Percentiles rank a stretch among this genome's conserved stretches.
These are phyloP conservation scores for Euura lappo DNA, from an alignment of 1,140 invertebrate genomes.

Conservation along the genomic window DNA sequence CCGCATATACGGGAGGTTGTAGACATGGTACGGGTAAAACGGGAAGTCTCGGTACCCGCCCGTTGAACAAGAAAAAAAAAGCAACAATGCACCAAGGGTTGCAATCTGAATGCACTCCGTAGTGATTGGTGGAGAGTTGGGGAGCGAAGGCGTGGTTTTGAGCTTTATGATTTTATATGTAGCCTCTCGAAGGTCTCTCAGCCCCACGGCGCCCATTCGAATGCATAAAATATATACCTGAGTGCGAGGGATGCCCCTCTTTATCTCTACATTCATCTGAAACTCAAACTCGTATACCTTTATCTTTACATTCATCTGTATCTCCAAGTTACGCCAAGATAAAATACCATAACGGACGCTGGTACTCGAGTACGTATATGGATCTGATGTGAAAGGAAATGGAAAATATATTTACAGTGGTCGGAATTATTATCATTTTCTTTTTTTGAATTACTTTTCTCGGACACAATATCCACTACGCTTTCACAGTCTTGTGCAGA, in stretches of 20 bases:
- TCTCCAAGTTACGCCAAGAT: background rate
- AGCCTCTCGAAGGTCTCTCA: constrained; percentile 40
- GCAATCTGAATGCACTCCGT: constrained; percentile 56
- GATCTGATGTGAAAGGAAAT: too few relatives aligned
- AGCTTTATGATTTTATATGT: constrained; percentile 59
- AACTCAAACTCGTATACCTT: background rate
- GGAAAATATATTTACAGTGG: too few relatives aligned
- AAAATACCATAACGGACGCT: background rate
- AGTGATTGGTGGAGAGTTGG: constrained; percentile 48
- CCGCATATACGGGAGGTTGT: constrained; percentile 31
- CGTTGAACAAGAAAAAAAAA: constrained; percentile 38
- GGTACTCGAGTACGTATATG: background rate
- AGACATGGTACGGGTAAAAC: too few relatives aligned
- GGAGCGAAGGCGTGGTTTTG: constrained; percentile 56
- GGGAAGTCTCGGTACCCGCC: constrained; percentile 41
- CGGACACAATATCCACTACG: too few relatives aligned
- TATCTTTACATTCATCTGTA: background rate
- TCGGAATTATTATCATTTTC: too few relatives aligned
- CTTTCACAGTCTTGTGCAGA: too few relatives aligned
- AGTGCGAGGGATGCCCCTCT: constrained; percentile 21
- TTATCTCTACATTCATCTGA: constrained; percentile 2
- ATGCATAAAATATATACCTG: constrained; percentile 40
- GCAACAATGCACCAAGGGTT: constrained; percentile 54
- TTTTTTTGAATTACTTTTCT: too few relatives aligned
- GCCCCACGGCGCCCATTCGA: constrained; percentile 28